A percentile compares a stretch with the other conserved stretches of the same genome.
Conservation (phyloP, 2,888 invertebrate genomes). For the Tetropium fuscum region DNA sequence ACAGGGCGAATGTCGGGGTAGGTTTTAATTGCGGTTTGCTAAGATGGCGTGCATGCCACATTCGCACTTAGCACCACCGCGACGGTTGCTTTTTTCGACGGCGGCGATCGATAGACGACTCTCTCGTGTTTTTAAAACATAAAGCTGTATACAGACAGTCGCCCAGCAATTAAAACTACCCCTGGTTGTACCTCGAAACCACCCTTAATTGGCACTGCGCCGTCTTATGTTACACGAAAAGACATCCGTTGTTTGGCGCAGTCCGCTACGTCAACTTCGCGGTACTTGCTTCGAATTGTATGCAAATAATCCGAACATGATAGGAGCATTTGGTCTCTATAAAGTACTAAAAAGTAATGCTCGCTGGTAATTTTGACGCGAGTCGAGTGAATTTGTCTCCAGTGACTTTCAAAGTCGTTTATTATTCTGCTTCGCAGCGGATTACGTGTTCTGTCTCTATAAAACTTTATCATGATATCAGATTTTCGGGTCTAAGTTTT, state of each 20-base stretch:
- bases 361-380: no score
- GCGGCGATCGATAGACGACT: constrained; percentile 63
- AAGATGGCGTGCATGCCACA: constrained; percentile 68
- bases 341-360: no score
- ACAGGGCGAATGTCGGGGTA: constrained; percentile 41
- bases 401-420: no score
- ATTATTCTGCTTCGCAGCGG: no score
- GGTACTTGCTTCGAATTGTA: constrained; percentile 18
- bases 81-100: constrained; percentile 63
- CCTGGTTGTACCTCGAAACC: constrained; percentile 48
- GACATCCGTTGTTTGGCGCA: constrained; percentile 23
- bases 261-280: constrained; percentile 24
- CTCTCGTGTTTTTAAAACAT: constrained; percentile 65
- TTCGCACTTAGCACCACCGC: constrained; percentile 67
- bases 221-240: constrained; percentile 39
- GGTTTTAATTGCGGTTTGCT: constrained; percentile 67
- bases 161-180: constrained; percentile 55
- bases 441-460: no score
- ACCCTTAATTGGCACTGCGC: constrained; percentile 46
- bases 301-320: constrained; percentile 31
- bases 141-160: constrained; percentile 58
- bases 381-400: no score
- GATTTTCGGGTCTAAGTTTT: no score
- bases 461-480: no score
- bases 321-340: constrained; percentile 29